phyloP scores from a whole-genome alignment of 2,888 invertebrate genomes.

The Orthosia gracilis region DNA sequence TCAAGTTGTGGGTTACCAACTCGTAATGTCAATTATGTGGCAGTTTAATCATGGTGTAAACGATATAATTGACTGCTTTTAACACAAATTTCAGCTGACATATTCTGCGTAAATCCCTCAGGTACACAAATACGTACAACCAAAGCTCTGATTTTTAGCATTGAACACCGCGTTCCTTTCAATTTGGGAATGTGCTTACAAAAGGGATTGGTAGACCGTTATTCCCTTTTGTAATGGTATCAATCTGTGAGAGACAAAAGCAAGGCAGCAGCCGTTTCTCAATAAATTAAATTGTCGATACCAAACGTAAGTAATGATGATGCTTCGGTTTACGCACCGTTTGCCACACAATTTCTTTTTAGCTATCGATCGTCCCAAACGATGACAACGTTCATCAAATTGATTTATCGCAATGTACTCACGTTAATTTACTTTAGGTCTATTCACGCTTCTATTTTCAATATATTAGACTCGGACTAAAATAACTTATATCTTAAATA shows the following conservation, averaged over 20 bases:
- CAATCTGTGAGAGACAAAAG: slow-evolving; percentile 68
- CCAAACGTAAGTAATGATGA: slow-evolving; percentile 54
- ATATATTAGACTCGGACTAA: not conserved
- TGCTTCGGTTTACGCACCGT: slow-evolving; percentile 48
- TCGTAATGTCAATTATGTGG: slow-evolving; percentile 34
- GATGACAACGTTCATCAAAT: slow-evolving; percentile 38
- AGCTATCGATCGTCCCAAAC: slow-evolving; percentile 4
- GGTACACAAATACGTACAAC: slow-evolving; percentile 55
- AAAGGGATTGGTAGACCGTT: slow-evolving; percentile 62
- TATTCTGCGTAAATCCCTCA: slow-evolving; percentile 38
- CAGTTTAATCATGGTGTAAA: slow-evolving; percentile 25
- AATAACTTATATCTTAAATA: not conserved
- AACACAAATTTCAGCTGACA: slow-evolving; percentile 33
- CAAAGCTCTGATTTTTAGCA: slow-evolving; percentile 64
- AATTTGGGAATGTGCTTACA: slow-evolving; percentile 70
- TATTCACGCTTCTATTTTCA: slow-evolving; percentile 15
- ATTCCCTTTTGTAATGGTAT: slow-evolving; percentile 67
- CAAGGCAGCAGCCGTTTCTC: slow-evolving; percentile 50
- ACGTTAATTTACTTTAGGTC: not conserved
- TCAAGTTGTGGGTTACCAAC: slow-evolving; percentile 26
- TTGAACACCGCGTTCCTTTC: slow-evolving; percentile 61
- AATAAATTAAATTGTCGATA: slow-evolving; percentile 67
- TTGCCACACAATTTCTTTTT: slow-evolving; percentile 43
- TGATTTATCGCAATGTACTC: slow-evolving; percentile 21
- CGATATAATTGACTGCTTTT: slow-evolving; percentile 30